Conservation (phyloP, 2,888 invertebrate genomes). For the Drosophila pseudotakahashii region DNA sequence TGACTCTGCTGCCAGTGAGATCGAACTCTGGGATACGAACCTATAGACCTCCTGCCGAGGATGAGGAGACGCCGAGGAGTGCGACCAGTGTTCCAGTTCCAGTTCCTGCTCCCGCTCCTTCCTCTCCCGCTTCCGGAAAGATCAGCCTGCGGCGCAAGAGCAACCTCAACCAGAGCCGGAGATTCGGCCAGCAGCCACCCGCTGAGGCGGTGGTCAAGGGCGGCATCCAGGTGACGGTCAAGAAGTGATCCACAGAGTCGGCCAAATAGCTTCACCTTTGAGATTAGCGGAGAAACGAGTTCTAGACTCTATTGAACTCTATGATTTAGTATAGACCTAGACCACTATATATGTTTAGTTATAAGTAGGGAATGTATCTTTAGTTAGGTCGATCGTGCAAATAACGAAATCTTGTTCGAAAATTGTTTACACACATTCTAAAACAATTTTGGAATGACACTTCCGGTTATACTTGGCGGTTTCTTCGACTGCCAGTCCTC, state of each 20-base stretch:
- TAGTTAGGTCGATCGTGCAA: slow-evolving; percentile 29
- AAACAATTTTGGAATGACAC: slow-evolving; percentile 76
- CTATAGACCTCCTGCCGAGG: slow-evolving; percentile 85
- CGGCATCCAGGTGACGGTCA: slow-evolving; percentile 81
- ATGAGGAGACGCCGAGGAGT: slow-evolving; percentile 55
- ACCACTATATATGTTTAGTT: slow-evolving; percentile 22
- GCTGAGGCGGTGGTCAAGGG: slow-evolving; percentile 83
- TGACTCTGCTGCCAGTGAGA: slow-evolving; percentile 90
- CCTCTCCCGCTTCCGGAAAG: slow-evolving; percentile 59
- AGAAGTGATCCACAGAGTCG: slow-evolving; percentile 40
- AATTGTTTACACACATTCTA: slow-evolving; percentile 53
- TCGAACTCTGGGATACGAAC: slow-evolving; percentile 92
- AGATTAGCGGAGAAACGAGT: slow-evolving; percentile 48
- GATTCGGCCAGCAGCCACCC: slow-evolving; percentile 74
- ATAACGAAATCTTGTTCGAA: slow-evolving; percentile 71
- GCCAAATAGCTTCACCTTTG: slow-evolving; percentile 26
- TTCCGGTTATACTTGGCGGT: slow-evolving; percentile 45
- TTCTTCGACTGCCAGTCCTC: slow-evolving; percentile 51
- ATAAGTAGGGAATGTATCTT: slow-evolving; percentile 47
- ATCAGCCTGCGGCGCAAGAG: slow-evolving; percentile 57
- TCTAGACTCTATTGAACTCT: slow-evolving; percentile 10
- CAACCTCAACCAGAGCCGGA: slow-evolving; percentile 72
- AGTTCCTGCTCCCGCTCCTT: slow-evolving; percentile 25
- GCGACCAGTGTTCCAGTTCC: background rate
- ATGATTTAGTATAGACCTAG: slow-evolving; percentile 24